These are phyloP conservation scores for Tricholaema leucomelas DNA, from an alignment of 2,113 vertebrate species.

Conservation along the genomic window DNA sequence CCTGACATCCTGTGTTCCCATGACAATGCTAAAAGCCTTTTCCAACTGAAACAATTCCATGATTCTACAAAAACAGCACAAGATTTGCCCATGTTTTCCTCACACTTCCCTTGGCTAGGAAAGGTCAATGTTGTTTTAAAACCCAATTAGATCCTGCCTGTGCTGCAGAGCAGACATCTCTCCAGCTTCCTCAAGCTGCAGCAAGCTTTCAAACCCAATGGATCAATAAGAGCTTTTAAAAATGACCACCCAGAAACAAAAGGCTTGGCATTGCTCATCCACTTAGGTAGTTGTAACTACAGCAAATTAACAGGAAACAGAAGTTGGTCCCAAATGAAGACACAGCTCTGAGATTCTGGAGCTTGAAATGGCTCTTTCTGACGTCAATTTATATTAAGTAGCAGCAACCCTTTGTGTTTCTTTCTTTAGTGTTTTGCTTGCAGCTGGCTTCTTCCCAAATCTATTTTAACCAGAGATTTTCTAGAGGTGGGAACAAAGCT, in stretches of 20 bases:
- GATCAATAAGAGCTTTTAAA: background rate
- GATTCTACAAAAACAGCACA: background rate
- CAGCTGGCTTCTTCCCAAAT: background rate
- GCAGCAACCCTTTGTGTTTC: background rate
- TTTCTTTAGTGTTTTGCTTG: background rate
- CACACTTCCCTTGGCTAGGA: background rate
- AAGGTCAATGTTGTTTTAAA: background rate
- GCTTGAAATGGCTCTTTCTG: background rate
- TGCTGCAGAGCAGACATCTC: background rate
- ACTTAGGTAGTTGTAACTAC: background rate
- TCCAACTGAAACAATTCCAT: too few species aligned
- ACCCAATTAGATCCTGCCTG: background rate
- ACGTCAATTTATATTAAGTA: background rate
- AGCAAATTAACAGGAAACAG: background rate
- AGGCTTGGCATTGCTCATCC: background rate
- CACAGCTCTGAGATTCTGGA: background rate
- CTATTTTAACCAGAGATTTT: background rate
- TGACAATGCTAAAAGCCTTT: too few species aligned
- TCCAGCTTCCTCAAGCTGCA: background rate
- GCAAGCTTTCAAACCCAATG: background rate
- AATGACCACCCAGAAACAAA: background rate
- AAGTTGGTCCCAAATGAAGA: background rate
- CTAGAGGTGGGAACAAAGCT: background rate
- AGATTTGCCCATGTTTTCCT: background rate
- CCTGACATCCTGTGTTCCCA: too few species aligned